Evolutionary conservation across 2,888 invertebrate species (phyloP), one percentile per base, ranked within the genome.

Genomic region (Pammene aurita): DNA sequence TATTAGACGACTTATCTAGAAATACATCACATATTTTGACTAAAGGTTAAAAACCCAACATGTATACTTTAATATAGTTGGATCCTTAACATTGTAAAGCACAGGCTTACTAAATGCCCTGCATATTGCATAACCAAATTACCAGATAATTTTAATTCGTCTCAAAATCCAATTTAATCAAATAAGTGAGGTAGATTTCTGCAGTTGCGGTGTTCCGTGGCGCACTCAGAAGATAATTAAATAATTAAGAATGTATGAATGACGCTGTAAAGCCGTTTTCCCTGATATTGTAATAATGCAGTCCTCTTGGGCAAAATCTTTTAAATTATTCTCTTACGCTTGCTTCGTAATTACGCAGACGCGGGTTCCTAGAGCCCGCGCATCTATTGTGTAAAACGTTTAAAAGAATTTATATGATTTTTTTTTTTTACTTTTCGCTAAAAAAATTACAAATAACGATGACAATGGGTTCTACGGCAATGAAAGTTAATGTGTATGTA

Each of bases 181-280:
- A 86, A 88, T 88, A 63, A 67, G 62, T 69, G 60, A 80, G 78
- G 76, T 73, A 84, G 83, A 84, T 86, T 88, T 86, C 86, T 88
- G 84, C 83, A 86, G 83, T 82, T 79, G 79, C 79, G 80, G 82
- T 84, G 80, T 85, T 80, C 81, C 81, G 83, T 76, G 76, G 84
- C 84, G 83, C 81, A 86, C 87, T 88, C 85, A 79, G 81, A 86
- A 89, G 90, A 89, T 90, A 91, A 92, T 92, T 91, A 90, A 91
- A 90, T 91, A 89, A 91, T 92, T 90, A 91, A 89, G 83, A 90
- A 90, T 91, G 89, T 90, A 90, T 91, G 90, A 91, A 89, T 90
- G 87, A 89, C 84, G 88, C 84, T 84, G 87, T 87, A 88, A 87
- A 90, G 86, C 86, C 86, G 88, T 89, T 90, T 69, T 85, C 86